phyloP scores from a whole-genome alignment of 1,140 invertebrate species.

The Anthonomus grandis region DNA sequence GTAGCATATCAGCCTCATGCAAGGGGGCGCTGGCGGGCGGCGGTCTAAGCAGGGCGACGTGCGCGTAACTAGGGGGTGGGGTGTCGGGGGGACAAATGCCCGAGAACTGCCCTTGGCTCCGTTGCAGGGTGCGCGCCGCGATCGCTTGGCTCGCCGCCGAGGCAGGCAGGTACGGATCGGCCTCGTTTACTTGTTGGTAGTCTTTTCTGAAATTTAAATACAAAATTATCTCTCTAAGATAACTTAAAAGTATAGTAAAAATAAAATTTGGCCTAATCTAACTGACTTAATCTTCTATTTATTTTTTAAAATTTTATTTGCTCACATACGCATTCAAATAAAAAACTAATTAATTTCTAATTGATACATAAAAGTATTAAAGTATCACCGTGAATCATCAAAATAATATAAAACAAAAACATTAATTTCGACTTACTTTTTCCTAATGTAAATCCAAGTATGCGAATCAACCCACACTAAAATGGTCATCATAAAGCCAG shows the following conservation, averaged over 20 bases:
- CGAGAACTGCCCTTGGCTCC: slow-evolving; percentile 49
- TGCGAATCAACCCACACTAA: slow-evolving; percentile 92
- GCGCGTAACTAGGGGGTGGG: slow-evolving; percentile 49
- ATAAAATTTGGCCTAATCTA: too few relatives aligned
- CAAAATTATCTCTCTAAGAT: not conserved
- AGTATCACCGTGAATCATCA: not conserved
- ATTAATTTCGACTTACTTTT: slow-evolving; percentile 80
- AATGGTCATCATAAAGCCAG: slow-evolving; percentile 84
- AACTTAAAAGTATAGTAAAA: too few relatives aligned
- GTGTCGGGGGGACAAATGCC: slow-evolving; percentile 47
- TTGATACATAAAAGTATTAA: too few relatives aligned
- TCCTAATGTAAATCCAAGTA: slow-evolving; percentile 94
- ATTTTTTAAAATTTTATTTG: too few relatives aligned
- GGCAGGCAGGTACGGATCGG: slow-evolving; percentile 64
- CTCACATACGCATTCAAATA: too few relatives aligned
- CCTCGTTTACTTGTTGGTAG: slow-evolving; percentile 69
- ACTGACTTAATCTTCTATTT: too few relatives aligned
- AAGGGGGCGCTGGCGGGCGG: slow-evolving; percentile 29
- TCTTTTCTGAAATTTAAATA: slow-evolving; percentile 61
- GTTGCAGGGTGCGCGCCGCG: slow-evolving; percentile 58
- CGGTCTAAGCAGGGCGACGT: slow-evolving; percentile 43
- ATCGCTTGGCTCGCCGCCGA: slow-evolving; percentile 60
- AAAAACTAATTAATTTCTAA: too few relatives aligned
- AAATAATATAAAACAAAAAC: not conserved
- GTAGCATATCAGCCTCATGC: slow-evolving; percentile 38